These are phyloP conservation scores for Gandaritis pyraliata DNA, from an alignment of 2,888 invertebrate species.

Conservation along the genomic window DNA sequence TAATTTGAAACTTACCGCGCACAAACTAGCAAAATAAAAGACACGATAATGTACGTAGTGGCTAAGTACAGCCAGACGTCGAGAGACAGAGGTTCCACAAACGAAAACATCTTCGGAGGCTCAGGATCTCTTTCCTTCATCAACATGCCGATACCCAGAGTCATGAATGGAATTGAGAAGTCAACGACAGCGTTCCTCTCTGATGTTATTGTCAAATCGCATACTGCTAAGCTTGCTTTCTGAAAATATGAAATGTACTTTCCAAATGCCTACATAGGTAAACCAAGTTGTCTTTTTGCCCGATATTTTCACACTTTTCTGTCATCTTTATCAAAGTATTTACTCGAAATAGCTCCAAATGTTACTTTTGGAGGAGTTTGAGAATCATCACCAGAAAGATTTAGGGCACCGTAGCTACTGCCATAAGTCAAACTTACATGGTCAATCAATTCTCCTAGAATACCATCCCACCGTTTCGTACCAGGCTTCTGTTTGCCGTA, in stretches of 20 bases:
- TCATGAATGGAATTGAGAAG: slow-evolving; percentile 98
- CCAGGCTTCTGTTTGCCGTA: slow-evolving; percentile 87
- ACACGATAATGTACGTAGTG: slow-evolving; percentile 92
- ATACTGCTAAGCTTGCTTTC: slow-evolving; percentile 96
- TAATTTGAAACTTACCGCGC: slow-evolving; percentile 85
- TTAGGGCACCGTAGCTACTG: no score
- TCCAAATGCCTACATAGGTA: no score
- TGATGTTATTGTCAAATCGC: slow-evolving; percentile 97
- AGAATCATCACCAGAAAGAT: no score
- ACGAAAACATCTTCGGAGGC: slow-evolving; percentile 93
- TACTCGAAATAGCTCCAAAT: no score
- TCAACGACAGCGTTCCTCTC: slow-evolving; percentile 94
- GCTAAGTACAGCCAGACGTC: slow-evolving; percentile 95
- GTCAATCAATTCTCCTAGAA: slow-evolving; percentile 89
- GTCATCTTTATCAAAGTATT: no score
- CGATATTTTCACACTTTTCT: no score
- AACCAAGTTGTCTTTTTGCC: no score
- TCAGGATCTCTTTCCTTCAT: slow-evolving; percentile 90
- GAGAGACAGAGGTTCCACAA: slow-evolving; percentile 91
- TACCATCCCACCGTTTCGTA: slow-evolving; percentile 90
- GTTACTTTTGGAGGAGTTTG: no score
- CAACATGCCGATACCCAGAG: slow-evolving; percentile 94
- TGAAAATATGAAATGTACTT: slow-evolving; percentile 62
- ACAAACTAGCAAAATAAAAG: slow-evolving; percentile 91
- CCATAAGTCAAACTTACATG: slow-evolving; percentile 81